Base-by-base conservation (phyloP, 2,888 invertebrate species). In the Spodoptera picta region DNA sequence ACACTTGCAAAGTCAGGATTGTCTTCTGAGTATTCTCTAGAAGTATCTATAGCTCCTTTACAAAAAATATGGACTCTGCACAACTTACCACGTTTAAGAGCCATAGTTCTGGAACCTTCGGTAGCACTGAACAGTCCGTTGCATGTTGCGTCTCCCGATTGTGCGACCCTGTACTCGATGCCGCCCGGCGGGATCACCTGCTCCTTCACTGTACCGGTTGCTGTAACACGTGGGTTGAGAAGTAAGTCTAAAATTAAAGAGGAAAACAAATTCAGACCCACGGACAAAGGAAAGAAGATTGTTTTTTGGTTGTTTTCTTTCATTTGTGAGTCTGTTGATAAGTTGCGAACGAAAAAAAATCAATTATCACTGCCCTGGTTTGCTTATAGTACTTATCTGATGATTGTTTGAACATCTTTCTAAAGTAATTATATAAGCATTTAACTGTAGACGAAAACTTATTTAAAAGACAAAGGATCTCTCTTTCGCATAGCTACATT, bases 111-210 rank as follows among this genome's bases (percentile, higher is more conserved):
- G 24, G 97, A 97, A 0, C 98, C 98, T 84, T 98, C 98, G 72
- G 97, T 97, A 50, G 98, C 98, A 83, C 98, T 98, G 90, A 98
- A 98, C 62, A 98, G 95, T 23, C 98, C 98, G 89, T 98, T 98
- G 91, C 98, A 98, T 41, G 98, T 98, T 61, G 98, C 98, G 90
- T 98, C 98, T 9, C 98, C 98, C 55, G 98, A 98, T 92, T 98
- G 98, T 4, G 98, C 98, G 77, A 98, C 96, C 84, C 97, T 95
- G 92, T 97, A 98, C 89, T 97, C 97, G 68, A 97, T 96, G 59
- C 95, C 96, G 14, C 93, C 95, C 0, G 90, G 81, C 2, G 88
- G 79, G 4, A 78, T 83, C 0, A 90, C 86, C 1, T 86, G 87
- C 60, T 93, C 92, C 67, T 92, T 93, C 42, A 91, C 79, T 1